Evolutionary conservation across 1,140 invertebrate species (phyloP), one percentile per base, ranked within the genome.

Genomic region (Drosophila orena): DNA sequence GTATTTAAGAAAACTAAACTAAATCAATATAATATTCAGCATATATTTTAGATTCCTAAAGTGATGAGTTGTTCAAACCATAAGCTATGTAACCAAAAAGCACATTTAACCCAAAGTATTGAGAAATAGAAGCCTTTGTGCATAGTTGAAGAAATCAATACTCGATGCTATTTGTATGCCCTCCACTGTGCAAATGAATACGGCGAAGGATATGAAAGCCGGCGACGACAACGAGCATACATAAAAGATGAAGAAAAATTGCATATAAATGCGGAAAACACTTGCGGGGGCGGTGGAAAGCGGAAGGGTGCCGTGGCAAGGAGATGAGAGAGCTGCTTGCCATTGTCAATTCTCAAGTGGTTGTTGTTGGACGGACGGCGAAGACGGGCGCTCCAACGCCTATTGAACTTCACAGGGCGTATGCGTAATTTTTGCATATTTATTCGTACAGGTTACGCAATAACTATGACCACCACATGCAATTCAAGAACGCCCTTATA

Each of bases 201-300:
- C 75, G 89, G 55, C 59, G 83, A 88, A 79, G 84, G 84, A 88
- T 89, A 89, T 89, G 84, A 89, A 89, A 88, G 76, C 65, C 75
- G 61, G 71, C 57, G 76, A 77, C 84, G 79, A 88, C 83, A 83
- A 76, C 75, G 75, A 61, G 71, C 74, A 88, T 88, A 89, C 79
- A 88, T 88, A 88, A 88, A 88, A 89, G 84, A 88, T 88, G 83
- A 88, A 88, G 79, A 88, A 77, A 86, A 89, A 88, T 83, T 88
- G 83, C 83, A 88, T 89, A 89, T 88, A 88, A 88, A 89, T 88
- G 83, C 71, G 74, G 44, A 58, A 76, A 66, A 75, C 50, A 55
- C 54, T 46, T 66, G 46, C 64, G 46, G 53, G 14, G 22, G 53
- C 38, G 20, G 34, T 30, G 20, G 43, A 30, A 22, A 20, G 12